Evolutionary conservation across 2,113 vertebrate genomes (phyloP).

Genomic region (Centropus bengalensis): DNA sequence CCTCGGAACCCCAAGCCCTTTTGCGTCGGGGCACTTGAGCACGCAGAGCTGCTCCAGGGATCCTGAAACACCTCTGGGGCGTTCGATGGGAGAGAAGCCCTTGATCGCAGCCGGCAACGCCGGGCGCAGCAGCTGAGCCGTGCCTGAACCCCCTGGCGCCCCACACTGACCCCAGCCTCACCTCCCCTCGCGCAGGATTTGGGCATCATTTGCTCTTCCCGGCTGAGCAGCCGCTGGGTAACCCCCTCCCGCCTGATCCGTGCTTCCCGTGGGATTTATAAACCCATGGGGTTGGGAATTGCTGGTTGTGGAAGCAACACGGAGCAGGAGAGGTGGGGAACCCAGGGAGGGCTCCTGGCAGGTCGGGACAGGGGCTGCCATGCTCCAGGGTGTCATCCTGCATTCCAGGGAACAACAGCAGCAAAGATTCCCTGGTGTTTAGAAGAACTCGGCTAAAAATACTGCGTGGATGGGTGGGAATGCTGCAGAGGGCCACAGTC

Average conservation of each 20-base stretch:
- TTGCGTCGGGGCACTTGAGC: fast-evolving
- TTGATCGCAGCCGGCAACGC: not conserved
- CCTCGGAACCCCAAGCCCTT: not conserved
- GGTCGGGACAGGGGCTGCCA: fast-evolving
- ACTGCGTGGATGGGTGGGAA: fast-evolving
- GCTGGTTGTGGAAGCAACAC: fast-evolving
- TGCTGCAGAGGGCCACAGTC: fast-evolving
- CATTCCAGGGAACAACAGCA: fast-evolving
- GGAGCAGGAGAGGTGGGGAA: not conserved
- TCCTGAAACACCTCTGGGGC: not conserved
- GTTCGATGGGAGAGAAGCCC: not conserved
- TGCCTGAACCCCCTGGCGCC: not conserved
- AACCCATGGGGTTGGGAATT: fast-evolving
- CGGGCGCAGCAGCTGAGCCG: not conserved
- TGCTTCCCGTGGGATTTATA: not conserved
- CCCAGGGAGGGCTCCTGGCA: fast-evolving
- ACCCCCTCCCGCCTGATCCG: fast-evolving
- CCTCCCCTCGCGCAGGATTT: too few relatives aligned
- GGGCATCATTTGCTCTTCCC: not conserved
- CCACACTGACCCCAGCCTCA: not conserved
- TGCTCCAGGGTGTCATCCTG: not conserved
- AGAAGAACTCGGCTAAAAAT: not conserved
- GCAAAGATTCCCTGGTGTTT: fast-evolving
- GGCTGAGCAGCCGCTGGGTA: not conserved
- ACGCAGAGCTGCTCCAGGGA: not conserved